Base-by-base conservation (phyloP, 2,797 vertebrate genomes). In the Melanotaenia boesemani region DNA sequence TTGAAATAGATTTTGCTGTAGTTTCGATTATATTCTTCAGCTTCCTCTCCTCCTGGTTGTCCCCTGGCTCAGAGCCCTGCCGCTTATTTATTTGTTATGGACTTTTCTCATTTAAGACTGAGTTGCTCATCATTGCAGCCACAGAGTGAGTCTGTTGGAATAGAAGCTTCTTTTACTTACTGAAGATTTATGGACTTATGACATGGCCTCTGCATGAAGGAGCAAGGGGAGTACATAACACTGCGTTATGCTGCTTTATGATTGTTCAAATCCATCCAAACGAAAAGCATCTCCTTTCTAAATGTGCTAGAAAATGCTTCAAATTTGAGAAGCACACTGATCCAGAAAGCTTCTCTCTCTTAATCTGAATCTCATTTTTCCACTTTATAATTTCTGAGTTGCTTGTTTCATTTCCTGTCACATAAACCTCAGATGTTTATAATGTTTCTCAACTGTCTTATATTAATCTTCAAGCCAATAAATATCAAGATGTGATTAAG, bases 61-160 rank as follows among this genome's bases (percentile, higher is more conserved):
- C 78, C 41, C 36, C 75, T 22, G 70, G 67, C 77, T 81, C 78
- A 56, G 72, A 74, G 67, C 77, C 63, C 76, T 63, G 72, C 72
- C 70, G 80, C 68, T 91, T 93, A 89, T 92, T 94, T 92, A 94
- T 93, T 90, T 90, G 89, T 85, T 83, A 72, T 78, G 70, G 79
- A 69, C 61, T 87, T 93, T 90, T 94, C 85, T 92, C 85, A 92
- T 90, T 92, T 76, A 59, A 86, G 86, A 64, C 82, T 57, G 91
- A 91, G 84, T 76, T 86, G 87, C 88, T 92, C 89, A 86, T 92
- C 86, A 90, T 81, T 78, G 87, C 80, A 71, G 81, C 77, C 50
- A n/a, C 55, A 74, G 82, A 82, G 76, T 70, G 70, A 67, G 77
- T 76, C 76, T 58, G 82, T 2, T 61, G 71, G 80, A 88, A 82